Evolutionary conservation across 2,888 invertebrate species (phyloP), one percentile per base, ranked within the genome.

Genomic region (Sceliomorpha sp.): DNA sequence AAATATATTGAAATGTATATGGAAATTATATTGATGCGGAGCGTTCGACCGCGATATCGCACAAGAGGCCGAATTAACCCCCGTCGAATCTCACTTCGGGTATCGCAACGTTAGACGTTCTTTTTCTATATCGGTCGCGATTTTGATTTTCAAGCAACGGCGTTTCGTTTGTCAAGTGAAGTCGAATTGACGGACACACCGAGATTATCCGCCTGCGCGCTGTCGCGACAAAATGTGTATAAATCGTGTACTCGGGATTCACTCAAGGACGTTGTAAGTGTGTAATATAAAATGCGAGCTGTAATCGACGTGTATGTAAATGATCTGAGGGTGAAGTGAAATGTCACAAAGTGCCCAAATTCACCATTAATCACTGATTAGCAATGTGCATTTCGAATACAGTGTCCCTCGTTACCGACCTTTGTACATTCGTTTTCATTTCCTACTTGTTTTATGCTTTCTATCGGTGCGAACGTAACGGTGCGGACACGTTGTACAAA

Each of bases 251-350:
- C 59, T 36, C 59, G 48, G 48, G 47, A 59, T 59, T 59, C 59
- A 67, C 67, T 67, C 67, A 67, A 67, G 58, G 51, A 58, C 70
- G 77, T 79, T 79, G 74, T 75, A 78, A 76, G 74, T 74, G 79
- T 82, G 81, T 82, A 83, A 81, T 80, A 81, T 83, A 83, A 82
- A 82, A 83, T 81, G 40, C 15, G 47, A 45, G 40, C 20, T 26
- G 20, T 66, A 58, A 39, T 79, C 80, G 72, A 77, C 75, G 69
- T 69, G 71, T 80, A 79, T 84, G 84, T 85, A 82, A 83, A 85
- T 84, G 84, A 86, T 85, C 84, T 84, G 85, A 83, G 82, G 82
- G 81, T 81, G 77, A 84, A 82, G 84, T 85, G 85, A 85, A 85
- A 83, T 83, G 79, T 84, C 84, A 86, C 84, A 84, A 86, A 86